phyloP scores from a whole-genome alignment of 1,140 invertebrate species.

The Samia ricini region DNA sequence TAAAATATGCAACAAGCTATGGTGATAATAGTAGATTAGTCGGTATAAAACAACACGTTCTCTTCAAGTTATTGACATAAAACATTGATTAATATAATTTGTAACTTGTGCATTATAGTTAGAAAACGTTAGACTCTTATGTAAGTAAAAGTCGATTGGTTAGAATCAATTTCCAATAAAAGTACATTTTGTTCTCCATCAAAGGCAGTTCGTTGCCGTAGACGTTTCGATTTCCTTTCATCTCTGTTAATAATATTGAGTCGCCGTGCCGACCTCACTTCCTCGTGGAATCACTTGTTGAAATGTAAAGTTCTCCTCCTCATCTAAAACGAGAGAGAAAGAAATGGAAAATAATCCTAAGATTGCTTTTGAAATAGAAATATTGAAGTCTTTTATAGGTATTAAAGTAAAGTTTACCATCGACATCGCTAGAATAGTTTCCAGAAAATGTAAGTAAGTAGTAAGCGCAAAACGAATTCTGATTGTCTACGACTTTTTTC shows the following conservation, averaged over 20 bases:
- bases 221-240: conserved; percentile 26
- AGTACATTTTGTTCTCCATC: not conserved
- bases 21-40: no score
- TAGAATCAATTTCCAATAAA: not conserved
- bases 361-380: not conserved
- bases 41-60: no score
- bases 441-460: not conserved
- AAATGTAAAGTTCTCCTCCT: not conserved
- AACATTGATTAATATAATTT: no score
- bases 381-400: not conserved
- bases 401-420: not conserved
- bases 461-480: no score
- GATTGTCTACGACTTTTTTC: no score
- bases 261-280: conserved; percentile 18
- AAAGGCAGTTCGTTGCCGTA: not conserved
- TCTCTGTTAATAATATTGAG: conserved; percentile 26
- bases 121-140: not conserved
- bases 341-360: not conserved
- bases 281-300: conserved; percentile 5
- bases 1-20: no score
- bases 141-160: not conserved
- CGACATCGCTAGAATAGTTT: not conserved
- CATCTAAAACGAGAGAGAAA: not conserved
- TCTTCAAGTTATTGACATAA: no score
- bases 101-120: no score